Evolutionary conservation across 30 jellyfish, hydroid and myxozoan species (phyloP), one percentile per base, ranked within the genome.

Genomic region (Sanderia malayensis): DNA sequence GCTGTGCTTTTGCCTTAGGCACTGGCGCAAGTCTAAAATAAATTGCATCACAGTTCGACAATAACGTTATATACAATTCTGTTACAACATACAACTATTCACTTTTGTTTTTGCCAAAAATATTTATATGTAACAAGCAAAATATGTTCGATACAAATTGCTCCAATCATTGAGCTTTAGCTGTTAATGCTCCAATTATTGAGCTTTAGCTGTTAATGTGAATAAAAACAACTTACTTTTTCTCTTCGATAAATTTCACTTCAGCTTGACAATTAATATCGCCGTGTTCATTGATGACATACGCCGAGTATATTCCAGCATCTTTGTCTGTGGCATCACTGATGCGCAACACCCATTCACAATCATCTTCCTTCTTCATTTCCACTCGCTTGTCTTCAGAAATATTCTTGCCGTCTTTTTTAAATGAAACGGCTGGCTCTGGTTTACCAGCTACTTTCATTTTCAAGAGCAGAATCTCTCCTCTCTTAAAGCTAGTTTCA

Each of bases 201-300:
- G n/a, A n/a, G n/a, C n/a, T n/a, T n/a, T n/a, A n/a, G n/a, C n/a
- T n/a, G n/a, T n/a, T n/a, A n/a, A n/a, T n/a, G n/a, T n/a, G n/a
- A n/a, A n/a, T n/a, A n/a, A n/a, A n/a, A n/a, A n/a, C 52, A 52
- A 28, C 46, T 34, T 67, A 79, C 83, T 73, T 66, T 27, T 58
- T 24, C 20, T 52, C 41, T 13, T 74, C 72, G 2, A 33, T n/a
- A 46, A 80, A 24, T 15, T 9, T 44, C 23, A 82, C 61, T 30
- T 82, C 70, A 26, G 94, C 94, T 37, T 32, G 31, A 64, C 82
- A 11, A 58, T 23, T 0, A 31, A 32, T 91, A 10, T 85, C 94
- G n/a, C 99, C 99, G 61, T 60, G 33, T 0, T 71, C 53, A 63
- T 93, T 93, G 31, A 24, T 34, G 29, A 88, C 99, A 2, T 8